phyloP scores from a whole-genome alignment of 1,140 invertebrate species.

The Apis laboriosa region DNA sequence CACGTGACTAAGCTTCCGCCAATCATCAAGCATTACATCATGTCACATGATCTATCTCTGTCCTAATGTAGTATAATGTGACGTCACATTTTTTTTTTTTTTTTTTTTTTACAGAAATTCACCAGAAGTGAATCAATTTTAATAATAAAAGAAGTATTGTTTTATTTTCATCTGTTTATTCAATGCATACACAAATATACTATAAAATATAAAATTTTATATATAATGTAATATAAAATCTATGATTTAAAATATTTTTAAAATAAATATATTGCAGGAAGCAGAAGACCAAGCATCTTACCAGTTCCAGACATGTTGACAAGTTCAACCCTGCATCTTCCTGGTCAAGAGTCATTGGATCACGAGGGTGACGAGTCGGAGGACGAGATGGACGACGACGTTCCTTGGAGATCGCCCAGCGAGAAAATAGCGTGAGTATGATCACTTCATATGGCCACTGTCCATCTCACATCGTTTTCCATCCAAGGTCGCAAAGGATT shows the following conservation, averaged over 20 bases:
- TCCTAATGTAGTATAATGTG: too few relatives aligned
- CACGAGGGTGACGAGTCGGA: slow-evolving; percentile 91
- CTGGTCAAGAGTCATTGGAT: slow-evolving; percentile 86
- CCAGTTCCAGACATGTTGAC: slow-evolving; percentile 94
- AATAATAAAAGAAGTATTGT: too few relatives aligned
- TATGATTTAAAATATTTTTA: too few relatives aligned
- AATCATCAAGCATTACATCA: too few relatives aligned
- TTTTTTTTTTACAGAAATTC: too few relatives aligned
- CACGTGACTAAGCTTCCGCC: too few relatives aligned
- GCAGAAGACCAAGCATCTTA: slow-evolving; percentile 90
- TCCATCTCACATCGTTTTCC: background rate
- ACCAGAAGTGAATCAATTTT: too few relatives aligned
- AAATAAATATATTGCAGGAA: slow-evolving; percentile 79
- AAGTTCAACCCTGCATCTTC: slow-evolving; percentile 88
- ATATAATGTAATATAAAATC: background rate
- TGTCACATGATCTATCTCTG: too few relatives aligned
- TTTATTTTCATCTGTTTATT: too few relatives aligned
- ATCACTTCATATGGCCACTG: slow-evolving; percentile 8
- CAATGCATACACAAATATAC: background rate
- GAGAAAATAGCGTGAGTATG: slow-evolving; percentile 93
- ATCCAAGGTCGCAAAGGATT: slow-evolving; percentile 19
- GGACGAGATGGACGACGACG: slow-evolving; percentile 93
- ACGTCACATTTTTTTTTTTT: too few relatives aligned
- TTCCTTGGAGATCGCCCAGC: slow-evolving; percentile 92
- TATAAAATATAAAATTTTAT: background rate